Conservation (phyloP, 2,888 invertebrate species). For the Drosophila algonquin region DNA sequence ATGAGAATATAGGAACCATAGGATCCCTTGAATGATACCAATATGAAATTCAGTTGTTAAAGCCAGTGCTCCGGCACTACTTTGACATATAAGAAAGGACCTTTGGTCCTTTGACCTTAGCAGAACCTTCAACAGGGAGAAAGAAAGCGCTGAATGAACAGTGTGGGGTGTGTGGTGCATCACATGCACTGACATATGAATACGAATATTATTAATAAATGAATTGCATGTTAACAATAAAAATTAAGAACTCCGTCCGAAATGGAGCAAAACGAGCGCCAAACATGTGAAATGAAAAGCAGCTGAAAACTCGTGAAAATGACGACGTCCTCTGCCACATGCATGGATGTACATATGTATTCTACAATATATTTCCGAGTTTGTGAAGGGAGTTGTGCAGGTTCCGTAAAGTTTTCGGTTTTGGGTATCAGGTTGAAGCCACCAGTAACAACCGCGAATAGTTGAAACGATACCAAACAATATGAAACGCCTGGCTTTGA, state of each 20-base stretch:
- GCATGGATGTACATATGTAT: background rate
- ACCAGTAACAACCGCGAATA: conserved; percentile 63
- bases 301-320: conserved; percentile 65
- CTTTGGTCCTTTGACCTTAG: background rate
- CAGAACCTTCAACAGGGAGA: background rate
- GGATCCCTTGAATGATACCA: too few relatives aligned
- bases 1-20: too few relatives aligned
- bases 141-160: background rate
- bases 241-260: conserved; percentile 61
- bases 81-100: background rate
- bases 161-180: background rate
- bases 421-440: conserved; percentile 70
- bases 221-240: conserved; percentile 78
- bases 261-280: conserved; percentile 52
- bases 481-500: conserved; percentile 60
- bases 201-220: conserved; percentile 70
- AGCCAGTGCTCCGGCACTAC: too few relatives aligned
- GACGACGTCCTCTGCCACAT: conserved; percentile 5
- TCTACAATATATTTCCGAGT: conserved; percentile 1
- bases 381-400: conserved; percentile 29
- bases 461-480: conserved; percentile 53
- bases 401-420: conserved; percentile 68
- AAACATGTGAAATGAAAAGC: conserved; percentile 63
- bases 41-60: too few relatives aligned
- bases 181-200: conserved; percentile 65